Conservation (phyloP, 1,140 invertebrate genomes). For the Octopus sinensis region DNA sequence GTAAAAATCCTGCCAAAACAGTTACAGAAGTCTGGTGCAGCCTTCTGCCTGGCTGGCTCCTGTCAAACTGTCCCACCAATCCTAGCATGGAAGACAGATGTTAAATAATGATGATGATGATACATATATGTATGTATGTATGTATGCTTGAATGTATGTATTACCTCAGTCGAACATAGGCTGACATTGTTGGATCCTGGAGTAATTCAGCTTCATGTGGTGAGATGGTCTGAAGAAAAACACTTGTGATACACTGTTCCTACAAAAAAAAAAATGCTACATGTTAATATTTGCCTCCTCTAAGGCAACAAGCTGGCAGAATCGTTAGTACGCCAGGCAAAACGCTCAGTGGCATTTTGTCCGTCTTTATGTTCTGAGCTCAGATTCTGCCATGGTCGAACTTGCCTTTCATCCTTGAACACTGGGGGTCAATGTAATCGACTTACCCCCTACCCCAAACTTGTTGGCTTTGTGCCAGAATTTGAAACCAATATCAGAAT, state of each 20-base stretch:
- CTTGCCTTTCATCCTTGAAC: background rate
- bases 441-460: no score
- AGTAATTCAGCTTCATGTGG: constrained; percentile 55
- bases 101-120: no score
- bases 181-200: constrained; percentile 47
- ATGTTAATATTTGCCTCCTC: background rate
- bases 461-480: no score
- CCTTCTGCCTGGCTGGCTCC: no score
- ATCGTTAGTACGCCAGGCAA: background rate
- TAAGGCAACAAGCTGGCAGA: background rate
- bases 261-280: constrained; percentile 27
- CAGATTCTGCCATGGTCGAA: background rate
- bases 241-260: constrained; percentile 55
- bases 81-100: no score
- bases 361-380: background rate
- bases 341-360: background rate
- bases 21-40: no score
- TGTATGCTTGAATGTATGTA: no score
- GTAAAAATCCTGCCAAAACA: no score
- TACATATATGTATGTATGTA: no score
- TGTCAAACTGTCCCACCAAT: no score
- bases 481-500: no score
- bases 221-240: constrained; percentile 53
- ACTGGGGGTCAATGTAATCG: no score
- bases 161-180: constrained; percentile 55